phyloP scores from a whole-genome alignment of 2,797 vertebrate species.

The Gymnoscopelus microlampas region DNA sequence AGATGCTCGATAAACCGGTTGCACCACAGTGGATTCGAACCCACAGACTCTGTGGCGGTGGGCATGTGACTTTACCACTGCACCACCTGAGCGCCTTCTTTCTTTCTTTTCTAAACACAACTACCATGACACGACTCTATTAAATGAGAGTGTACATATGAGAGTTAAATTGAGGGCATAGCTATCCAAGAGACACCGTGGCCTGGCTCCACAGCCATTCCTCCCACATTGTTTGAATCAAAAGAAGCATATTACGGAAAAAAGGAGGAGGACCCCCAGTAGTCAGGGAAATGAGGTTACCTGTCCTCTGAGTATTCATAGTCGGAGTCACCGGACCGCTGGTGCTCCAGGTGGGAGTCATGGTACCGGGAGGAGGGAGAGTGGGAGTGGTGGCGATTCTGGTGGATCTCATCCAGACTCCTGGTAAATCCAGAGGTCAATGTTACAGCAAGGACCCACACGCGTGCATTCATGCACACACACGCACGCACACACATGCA shows the following conservation, averaged over 20 bases:
- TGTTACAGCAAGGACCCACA: not conserved
- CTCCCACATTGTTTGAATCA: not conserved
- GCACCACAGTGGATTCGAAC: too few species aligned
- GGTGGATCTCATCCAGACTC: conserved; percentile 99
- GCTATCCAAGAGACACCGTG: not conserved
- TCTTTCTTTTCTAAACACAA: not conserved
- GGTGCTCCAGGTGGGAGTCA: conserved; percentile 88
- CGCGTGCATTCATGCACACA: not conserved
- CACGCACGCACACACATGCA: too few species aligned
- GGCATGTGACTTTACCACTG: too few species aligned
- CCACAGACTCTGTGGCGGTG: too few species aligned
- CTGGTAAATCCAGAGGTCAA: conserved; percentile 71
- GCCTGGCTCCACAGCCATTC: not conserved
- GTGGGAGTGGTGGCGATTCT: conserved; percentile 89
- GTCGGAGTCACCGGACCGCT: conserved; percentile 90
- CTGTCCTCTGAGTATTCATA: conserved; percentile 98
- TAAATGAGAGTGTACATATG: too few species aligned
- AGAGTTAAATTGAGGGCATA: too few species aligned
- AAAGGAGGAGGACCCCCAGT: not conserved
- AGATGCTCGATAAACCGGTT: too few species aligned
- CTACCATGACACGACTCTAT: not conserved
- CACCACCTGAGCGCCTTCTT: too few species aligned
- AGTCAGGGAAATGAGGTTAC: conserved; percentile 73
- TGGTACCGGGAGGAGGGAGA: conserved; percentile 93
- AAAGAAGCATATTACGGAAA: too few species aligned